Evolutionary conservation across 92 coral and sea anemone genomes (phyloP), one percentile per base, ranked within the genome.

Genomic region (Metridium senile): DNA sequence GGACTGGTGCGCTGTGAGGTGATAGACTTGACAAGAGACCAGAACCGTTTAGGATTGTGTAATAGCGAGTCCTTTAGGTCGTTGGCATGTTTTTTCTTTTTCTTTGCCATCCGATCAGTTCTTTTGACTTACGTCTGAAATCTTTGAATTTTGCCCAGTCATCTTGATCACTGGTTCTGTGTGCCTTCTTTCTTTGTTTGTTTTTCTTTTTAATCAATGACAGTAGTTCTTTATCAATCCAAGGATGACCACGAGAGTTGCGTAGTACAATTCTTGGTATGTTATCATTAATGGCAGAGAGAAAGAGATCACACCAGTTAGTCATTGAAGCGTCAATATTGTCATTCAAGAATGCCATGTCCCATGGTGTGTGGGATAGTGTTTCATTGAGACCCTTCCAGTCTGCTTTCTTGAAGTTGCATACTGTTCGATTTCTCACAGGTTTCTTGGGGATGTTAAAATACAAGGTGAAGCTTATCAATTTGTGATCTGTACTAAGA

Each of bases 341-440:
- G 30, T 82, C 43, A 11, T 69, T 8, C 25, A 78, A 72, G 73
- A 87, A 90, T 51, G 58, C 57, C 85, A 77, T 25, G 58, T 86
- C 91, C 89, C 91, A 90, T 21, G 89, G 89, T 81, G 70, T 84
- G 58, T 64, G 71, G 68, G 28, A 3, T 19, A 90, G 85, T 26
- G 66, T 21, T 34, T 83, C 78, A 28, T 75, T 90, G 26, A 86
- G 86, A 33, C 84, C 91, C 23, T 28, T 11, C 94, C 88, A 89
- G 30, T 86, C 75, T 13, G 94, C 86, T 20, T 52, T 43, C 68
- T 79, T 82, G 74, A 53, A 86, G 74, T 89, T 86, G 71, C 66
- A 86, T 57, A 88, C 85, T 58, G 51, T 21, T 19, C 82, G 88
- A 68, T 74, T 58, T 31, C 33, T 58, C 33, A 58, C 29, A 62